Evolutionary conservation across 2,113 vertebrate genomes (phyloP).

Genomic region (Notiomystis cincta): DNA sequence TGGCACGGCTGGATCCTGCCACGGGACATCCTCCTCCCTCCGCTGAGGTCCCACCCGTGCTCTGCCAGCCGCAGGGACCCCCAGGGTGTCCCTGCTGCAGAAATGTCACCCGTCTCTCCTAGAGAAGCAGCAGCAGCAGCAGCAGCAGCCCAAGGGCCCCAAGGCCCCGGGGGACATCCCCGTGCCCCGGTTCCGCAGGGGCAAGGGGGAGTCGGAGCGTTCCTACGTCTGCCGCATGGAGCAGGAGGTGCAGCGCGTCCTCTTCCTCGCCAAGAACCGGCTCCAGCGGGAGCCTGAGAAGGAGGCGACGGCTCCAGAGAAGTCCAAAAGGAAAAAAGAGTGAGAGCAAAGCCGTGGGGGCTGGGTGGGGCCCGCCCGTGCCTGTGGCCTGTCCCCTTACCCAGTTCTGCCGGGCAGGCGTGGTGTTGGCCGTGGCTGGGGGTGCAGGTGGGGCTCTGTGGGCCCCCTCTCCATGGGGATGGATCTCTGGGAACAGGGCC

Average conservation of each 20-base stretch:
- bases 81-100: neutral
- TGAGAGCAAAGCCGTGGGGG: slow-evolving; percentile 45
- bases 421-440: fast-evolving
- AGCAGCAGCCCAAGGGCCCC: neutral
- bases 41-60: fast-evolving
- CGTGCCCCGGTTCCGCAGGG: slow-evolving; percentile 78
- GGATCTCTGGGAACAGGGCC: neutral
- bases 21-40: neutral
- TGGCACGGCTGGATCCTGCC: neutral
- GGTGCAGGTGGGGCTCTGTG: too few species aligned
- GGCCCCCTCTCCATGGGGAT: fast-evolving
- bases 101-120: neutral
- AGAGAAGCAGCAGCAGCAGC: slow-evolving; percentile 15
- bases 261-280: slow-evolving; percentile 88
- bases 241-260: slow-evolving; percentile 75
- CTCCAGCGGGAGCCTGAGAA: slow-evolving; percentile 78
- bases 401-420: fast-evolving
- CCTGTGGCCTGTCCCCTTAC: neutral
- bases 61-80: neutral
- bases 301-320: slow-evolving; percentile 55
- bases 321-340: slow-evolving; percentile 84
- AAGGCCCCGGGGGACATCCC: slow-evolving; percentile 44
- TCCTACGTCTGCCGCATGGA: slow-evolving; percentile 84
- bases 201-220: slow-evolving; percentile 71
- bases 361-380: fast-evolving